phyloP scores from a whole-genome alignment of 2,797 vertebrate genomes.

The Enteromius argenteus region DNA sequence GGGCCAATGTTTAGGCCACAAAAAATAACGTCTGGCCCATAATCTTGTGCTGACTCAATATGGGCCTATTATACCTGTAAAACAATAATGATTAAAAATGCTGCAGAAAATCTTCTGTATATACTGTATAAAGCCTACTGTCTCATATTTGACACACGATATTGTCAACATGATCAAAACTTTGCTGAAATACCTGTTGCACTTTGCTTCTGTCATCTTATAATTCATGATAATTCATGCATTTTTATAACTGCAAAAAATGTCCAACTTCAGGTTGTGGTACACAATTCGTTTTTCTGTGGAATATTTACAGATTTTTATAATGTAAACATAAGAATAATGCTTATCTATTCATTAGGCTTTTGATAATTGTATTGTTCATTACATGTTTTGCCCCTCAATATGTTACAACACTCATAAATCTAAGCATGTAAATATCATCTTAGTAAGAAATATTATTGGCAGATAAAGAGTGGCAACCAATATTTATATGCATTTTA shows the following conservation, averaged over 20 bases:
- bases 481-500: not conserved
- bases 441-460: not conserved
- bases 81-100: not conserved
- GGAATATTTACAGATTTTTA: not conserved
- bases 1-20: not conserved
- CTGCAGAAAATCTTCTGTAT: not conserved
- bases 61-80: not conserved
- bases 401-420: not conserved
- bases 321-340: not conserved
- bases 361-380: not conserved
- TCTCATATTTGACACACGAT: not conserved
- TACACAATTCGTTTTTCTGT: not conserved
- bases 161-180: not conserved
- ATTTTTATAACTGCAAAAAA: not conserved
- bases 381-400: not conserved
- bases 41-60: constrained; percentile 2
- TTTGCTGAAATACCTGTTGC: not conserved
- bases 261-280: not conserved
- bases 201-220: not conserved
- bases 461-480: not conserved
- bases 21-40: not conserved
- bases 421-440: not conserved
- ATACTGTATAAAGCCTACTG: not conserved
- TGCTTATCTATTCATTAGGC: not conserved
- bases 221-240: not conserved